These are phyloP conservation scores for Conchocele bisecta DNA, from an alignment of 2,888 invertebrate genomes.

Conservation along the genomic window DNA sequence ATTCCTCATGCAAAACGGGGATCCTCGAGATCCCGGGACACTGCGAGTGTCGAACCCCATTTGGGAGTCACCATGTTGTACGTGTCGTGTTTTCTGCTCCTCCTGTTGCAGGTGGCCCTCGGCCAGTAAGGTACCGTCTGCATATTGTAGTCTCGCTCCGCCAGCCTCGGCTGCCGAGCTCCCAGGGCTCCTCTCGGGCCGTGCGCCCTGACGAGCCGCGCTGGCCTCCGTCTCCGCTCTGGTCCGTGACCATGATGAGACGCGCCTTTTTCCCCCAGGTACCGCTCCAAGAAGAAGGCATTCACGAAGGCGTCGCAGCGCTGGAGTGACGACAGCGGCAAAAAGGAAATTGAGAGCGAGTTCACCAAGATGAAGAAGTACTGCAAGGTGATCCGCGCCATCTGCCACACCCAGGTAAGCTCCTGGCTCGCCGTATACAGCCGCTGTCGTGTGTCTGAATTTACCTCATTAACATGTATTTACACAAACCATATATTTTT, in stretches of 20 bases:
- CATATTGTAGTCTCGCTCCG: constrained; percentile 36
- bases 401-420: constrained; percentile 99
- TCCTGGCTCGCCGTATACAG: too few relatives aligned
- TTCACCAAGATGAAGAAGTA: constrained; percentile 99
- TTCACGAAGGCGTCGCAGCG: constrained; percentile 99
- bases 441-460: too few relatives aligned
- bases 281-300: constrained; percentile 99
- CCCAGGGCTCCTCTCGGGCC: constrained; percentile 61
- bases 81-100: constrained; percentile 1
- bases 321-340: constrained; percentile 98
- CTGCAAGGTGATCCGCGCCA: constrained; percentile 97
- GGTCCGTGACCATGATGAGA: constrained; percentile 61
- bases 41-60: too few relatives aligned
- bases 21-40: too few relatives aligned
- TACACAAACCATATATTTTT: too few relatives aligned
- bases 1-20: too few relatives aligned
- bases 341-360: constrained; percentile 98
- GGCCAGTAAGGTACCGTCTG: too few relatives aligned
- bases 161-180: constrained; percentile 42
- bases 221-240: not conserved
- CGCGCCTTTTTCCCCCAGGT: constrained; percentile 87
- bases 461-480: too few relatives aligned
- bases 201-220: too few relatives aligned
- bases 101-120: too few relatives aligned
- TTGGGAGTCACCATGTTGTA: too few relatives aligned